Evolutionary conservation across 2,797 vertebrate species (phyloP), one percentile per base, ranked within the genome.

Genomic region (Pterois miles): DNA sequence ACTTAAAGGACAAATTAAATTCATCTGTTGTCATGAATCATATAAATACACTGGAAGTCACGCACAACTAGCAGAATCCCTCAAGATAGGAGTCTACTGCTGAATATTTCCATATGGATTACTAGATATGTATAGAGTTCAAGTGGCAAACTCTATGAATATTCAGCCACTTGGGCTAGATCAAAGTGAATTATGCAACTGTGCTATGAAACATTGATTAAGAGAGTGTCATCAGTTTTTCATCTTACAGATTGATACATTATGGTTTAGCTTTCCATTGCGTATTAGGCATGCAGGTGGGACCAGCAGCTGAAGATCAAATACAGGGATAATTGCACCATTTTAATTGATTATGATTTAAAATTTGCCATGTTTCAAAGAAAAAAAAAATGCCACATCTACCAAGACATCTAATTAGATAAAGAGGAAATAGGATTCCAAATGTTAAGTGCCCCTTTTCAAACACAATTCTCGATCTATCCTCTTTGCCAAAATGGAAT

Each of bases 151-250:
- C 64, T 23, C 60, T n/a, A 82, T 89, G 71, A 89, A 91, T 90
- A 90, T 85, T 84, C 76, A 89, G 68, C 65, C 64, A 31, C 40
- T 66, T 68, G 27, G 34, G 20, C n/a, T 6, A 53, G 71, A 93
- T 94, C 85, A 92, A 92, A 93, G 87, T 62, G 86, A 93, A 93
- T 93, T 88, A 91, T 88, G 82, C 48, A 93, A 67, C 40, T 13
- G 20, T 46, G 57, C 20, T 40, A 89, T 90, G 71, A 92, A 91
- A 88, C 82, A 90, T 78, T 87, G 74, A 89, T 90, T 64, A 58
- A 1, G 3, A 60, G 68, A 72, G 66, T 79, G 86, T 82, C 83
- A 80, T 86, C 82, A 72, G 14, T 81, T 82, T 80, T 82, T 64
- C 60, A 74, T n/a, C 62, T 83, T 46, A 29, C 78, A 83, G 69